A percentile compares a stretch with the other conserved stretches of the same genome.
phyloP scores from a whole-genome alignment of 2,797 vertebrate genomes.

The Intellagama lesueurii region DNA sequence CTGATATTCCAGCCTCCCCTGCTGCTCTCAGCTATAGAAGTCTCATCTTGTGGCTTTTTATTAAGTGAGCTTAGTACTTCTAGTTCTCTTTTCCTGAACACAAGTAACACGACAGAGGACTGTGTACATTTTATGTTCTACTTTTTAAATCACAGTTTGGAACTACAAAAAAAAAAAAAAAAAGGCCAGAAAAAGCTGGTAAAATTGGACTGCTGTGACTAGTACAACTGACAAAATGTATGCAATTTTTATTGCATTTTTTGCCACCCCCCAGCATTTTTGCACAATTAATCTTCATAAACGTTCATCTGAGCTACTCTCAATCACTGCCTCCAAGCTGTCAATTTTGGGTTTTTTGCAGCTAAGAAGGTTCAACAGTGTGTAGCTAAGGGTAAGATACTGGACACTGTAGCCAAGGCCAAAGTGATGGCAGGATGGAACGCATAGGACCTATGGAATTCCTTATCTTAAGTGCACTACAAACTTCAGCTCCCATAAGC shows the following conservation, averaged over 20 bases:
- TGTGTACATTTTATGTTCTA: background rate
- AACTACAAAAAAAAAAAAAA: background rate
- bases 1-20: background rate
- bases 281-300: background rate
- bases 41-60: background rate
- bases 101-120: background rate
- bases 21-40: background rate
- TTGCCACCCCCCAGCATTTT: background rate
- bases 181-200: background rate
- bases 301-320: background rate
- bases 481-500: background rate
- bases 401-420: background rate
- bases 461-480: background rate
- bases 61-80: background rate
- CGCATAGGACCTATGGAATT: background rate
- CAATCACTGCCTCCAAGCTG: background rate
- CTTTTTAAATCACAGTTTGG: background rate
- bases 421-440: background rate
- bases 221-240: background rate
- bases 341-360: background rate
- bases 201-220: background rate
- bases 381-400: background rate
- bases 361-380: background rate
- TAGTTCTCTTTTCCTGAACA: constrained; percentile 1
- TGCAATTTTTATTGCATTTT: too few species aligned